Evolutionary conservation across 1,140 invertebrate genomes (phyloP).

Genomic region (Metopolophium dirhodum): DNA sequence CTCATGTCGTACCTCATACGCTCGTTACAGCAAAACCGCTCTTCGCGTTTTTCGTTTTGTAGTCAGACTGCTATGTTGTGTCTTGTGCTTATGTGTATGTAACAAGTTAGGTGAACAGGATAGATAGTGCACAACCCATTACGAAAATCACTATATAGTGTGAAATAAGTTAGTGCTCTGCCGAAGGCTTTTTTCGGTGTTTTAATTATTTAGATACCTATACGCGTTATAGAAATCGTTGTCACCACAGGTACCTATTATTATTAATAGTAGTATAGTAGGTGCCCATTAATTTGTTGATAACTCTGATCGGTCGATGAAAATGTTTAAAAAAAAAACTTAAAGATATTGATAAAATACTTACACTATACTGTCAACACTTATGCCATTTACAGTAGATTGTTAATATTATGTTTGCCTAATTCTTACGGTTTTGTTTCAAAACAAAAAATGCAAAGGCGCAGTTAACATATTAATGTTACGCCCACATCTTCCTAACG

Average conservation of each 20-base stretch:
- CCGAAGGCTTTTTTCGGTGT: background rate
- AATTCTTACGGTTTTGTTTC: background rate
- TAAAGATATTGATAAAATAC: background rate
- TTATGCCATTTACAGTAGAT: background rate
- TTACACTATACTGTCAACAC: background rate
- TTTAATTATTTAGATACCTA: background rate
- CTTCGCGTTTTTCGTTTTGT: background rate
- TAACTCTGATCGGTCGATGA: background rate
- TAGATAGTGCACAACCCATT: background rate
- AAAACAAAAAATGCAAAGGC: no score
- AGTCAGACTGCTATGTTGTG: background rate
- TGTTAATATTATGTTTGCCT: background rate
- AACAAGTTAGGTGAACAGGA: background rate
- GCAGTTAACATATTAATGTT: no score
- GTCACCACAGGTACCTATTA: background rate
- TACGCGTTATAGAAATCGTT: background rate
- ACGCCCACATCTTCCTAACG: background rate
- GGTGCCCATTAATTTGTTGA: background rate
- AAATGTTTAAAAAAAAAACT: background rate
- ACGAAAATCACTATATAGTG: background rate
- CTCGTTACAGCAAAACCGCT: background rate
- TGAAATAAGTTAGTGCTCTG: background rate
- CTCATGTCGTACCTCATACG: background rate
- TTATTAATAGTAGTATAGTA: background rate
- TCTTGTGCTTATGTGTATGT: background rate